Evolutionary conservation across 2,888 invertebrate genomes (phyloP), one percentile per base, ranked within the genome.

Genomic region (Calliphora vomitoria): DNA sequence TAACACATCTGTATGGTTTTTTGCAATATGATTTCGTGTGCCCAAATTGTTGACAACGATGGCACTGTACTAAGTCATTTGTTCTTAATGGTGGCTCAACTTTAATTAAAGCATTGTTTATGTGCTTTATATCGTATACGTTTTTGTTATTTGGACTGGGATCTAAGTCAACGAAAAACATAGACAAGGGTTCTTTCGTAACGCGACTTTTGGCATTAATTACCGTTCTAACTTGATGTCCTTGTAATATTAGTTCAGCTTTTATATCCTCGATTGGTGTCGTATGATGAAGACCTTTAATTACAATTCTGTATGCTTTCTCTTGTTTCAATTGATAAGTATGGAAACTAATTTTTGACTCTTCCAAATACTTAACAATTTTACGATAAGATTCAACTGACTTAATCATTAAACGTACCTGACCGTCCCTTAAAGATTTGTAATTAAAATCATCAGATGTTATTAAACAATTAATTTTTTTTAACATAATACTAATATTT

Each of bases 21-120:
- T 82, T 80, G n/a, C 84, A 47, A 86, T 82, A 60, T 15, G 60
- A 20, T 31, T 60, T 1, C 79, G 68, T 50, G 10, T 41, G 41
- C 1, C 41, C 41, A 41, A 8, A 41, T 10, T 8, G 5, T 10
- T 88, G 89, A 35, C 86, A 88, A 6, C 85, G 79, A 35, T 66
- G 83, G 62, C 87, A 87, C 38, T 88, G 87, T 0, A 81, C 82
- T 1, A 68, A 18, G 8, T 75, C 68, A 31, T 68, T 72, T 15
- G 41, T n/a, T 50, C 41, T 38, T 60, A 53, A 47, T 83, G 86
- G 20, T 10, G 55, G 20, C 11, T 55, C 55, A 11, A 55, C 20
- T 55, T 55, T 55, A 20, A 55, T 20, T n/a, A 55, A 8, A 18
- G 20, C 55, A 10, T 20, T n/a, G 10, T 55, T 55, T 20, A 55